Evolutionary conservation across 2,797 vertebrate genomes (phyloP).

Genomic region (Gobio occitaniae): DNA sequence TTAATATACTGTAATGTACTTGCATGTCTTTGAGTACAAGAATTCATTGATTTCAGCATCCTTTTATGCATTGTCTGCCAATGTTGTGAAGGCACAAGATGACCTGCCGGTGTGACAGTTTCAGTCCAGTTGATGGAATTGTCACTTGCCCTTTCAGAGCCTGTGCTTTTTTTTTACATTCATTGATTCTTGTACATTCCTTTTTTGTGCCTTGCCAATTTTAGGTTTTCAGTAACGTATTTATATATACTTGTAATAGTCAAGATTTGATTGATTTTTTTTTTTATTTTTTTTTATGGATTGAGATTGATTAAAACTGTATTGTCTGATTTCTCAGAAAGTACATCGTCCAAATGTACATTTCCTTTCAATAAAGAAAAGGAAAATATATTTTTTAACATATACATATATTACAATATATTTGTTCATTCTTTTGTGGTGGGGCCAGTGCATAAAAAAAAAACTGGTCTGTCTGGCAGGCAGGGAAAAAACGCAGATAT

Average conservation of each 20-base stretch:
- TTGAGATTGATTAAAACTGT: neutral
- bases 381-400: neutral
- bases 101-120: neutral
- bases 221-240: neutral
- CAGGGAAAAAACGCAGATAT: no score
- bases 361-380: neutral
- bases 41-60: neutral
- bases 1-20: neutral
- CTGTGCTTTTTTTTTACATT: neutral
- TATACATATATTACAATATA: neutral
- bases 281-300: no score
- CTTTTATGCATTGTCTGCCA: neutral
- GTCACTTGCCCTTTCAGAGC: neutral
- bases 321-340: neutral
- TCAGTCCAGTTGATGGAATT: neutral
- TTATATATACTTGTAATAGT: neutral
- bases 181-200: neutral
- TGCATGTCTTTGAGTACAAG: neutral
- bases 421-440: no score
- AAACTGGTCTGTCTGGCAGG: no score
- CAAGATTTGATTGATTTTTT: no score
- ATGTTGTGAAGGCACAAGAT: neutral
- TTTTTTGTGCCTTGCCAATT: no score
- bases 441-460: no score
- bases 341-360: neutral